A percentile compares a stretch with the other conserved stretches of the same genome.
Conservation (phyloP, 92 coral and sea anemone species). For the Epizoanthus rinbou region DNA sequence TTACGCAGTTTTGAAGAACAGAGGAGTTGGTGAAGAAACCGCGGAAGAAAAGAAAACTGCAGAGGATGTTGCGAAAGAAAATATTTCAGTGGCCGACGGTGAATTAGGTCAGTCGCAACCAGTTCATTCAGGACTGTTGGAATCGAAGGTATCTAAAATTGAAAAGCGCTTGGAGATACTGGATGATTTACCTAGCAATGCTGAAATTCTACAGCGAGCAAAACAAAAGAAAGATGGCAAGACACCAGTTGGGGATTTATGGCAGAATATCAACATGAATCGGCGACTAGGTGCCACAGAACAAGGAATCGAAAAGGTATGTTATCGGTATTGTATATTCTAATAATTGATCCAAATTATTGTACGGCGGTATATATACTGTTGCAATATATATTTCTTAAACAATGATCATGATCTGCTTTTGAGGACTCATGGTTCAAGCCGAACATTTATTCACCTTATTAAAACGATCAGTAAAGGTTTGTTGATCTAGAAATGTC, state of each 20-base stretch:
- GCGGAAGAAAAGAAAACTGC: constrained; percentile 44
- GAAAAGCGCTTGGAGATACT: constrained; percentile 78
- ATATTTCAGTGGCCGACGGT: neutral
- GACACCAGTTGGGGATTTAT: constrained; percentile 94
- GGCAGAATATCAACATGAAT: constrained; percentile 98
- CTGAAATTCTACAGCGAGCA: constrained; percentile 84
- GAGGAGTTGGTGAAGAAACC: constrained; percentile 11
- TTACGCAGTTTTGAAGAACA: constrained; percentile 65
- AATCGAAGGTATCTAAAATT: constrained; percentile 74
- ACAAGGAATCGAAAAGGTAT: constrained; percentile 95
- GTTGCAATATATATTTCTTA: neutral
- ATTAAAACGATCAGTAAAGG: neutral
- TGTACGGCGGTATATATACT: too few relatives aligned
- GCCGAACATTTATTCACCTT: neutral
- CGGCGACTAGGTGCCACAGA: constrained; percentile 95
- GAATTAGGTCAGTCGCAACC: constrained; percentile 20
- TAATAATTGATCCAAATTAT: constrained; percentile 2
- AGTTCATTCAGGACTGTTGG: constrained; percentile 63
- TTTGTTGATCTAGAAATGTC: constrained; percentile 27
- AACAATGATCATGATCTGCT: neutral
- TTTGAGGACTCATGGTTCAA: neutral
- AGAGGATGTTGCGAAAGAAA: constrained; percentile 24
- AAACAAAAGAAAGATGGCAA: constrained; percentile 73
- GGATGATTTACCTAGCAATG: constrained; percentile 91
- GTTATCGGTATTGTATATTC: neutral